phyloP scores from a whole-genome alignment of 2,113 vertebrate species.

The Micromys minutus region DNA sequence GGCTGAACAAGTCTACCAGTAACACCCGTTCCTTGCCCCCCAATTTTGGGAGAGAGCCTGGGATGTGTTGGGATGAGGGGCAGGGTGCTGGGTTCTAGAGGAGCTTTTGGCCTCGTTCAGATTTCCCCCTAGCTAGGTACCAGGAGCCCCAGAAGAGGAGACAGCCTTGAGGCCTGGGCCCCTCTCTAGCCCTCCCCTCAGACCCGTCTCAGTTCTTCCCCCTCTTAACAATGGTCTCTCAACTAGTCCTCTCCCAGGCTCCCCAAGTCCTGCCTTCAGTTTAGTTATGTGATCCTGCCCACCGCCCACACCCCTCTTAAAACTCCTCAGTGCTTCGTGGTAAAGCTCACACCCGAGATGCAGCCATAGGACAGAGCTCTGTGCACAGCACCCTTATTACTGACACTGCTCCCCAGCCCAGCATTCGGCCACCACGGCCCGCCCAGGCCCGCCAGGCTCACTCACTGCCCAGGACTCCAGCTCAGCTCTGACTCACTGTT shows the following conservation, averaged over 20 bases:
- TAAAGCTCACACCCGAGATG: neutral
- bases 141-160: constrained; percentile 12
- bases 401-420: neutral
- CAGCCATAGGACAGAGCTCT: neutral
- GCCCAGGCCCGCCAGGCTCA: neutral
- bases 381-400: neutral
- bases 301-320: neutral
- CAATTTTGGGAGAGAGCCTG: neutral
- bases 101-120: constrained; percentile 1
- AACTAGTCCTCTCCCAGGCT: too few relatives aligned
- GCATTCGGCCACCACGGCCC: neutral
- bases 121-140: constrained; percentile 54
- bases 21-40: neutral
- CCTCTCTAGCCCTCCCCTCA: constrained; percentile 2
- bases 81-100: constrained; percentile 9
- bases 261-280: neutral
- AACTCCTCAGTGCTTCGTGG: neutral
- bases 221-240: neutral
- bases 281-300: neutral
- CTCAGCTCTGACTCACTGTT: neutral
- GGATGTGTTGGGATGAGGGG: neutral
- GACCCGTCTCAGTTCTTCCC: neutral
- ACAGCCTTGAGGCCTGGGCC: neutral
- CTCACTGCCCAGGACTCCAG: neutral
- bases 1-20: neutral